Percentiles rank a stretch among this genome's conserved stretches.
These are phyloP conservation scores for Spinibarbus caldwelli DNA, from an alignment of 2,797 vertebrate genomes.

Conservation along the genomic window DNA sequence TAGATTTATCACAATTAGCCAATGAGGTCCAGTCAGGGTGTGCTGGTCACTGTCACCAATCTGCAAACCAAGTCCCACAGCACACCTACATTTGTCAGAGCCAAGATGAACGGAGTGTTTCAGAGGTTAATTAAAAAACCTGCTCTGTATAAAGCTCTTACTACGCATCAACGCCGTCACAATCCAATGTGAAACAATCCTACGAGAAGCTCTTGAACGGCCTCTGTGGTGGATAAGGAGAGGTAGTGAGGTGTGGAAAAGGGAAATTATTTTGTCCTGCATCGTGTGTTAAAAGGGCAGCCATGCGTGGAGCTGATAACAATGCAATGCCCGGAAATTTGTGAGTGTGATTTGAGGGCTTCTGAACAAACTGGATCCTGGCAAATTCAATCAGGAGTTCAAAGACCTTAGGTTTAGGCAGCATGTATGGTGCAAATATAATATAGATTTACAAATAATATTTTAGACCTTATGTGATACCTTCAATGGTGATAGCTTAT, in stretches of 20 bases:
- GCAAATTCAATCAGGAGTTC: constrained; percentile 15
- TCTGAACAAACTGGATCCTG: constrained; percentile 15
- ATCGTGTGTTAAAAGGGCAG: neutral
- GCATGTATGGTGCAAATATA: neutral
- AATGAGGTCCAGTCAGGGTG: constrained; percentile 37
- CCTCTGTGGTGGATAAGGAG: neutral
- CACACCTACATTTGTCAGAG: constrained; percentile 24
- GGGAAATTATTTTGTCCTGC: constrained; percentile 12
- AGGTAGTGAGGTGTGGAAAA: constrained; percentile 19
- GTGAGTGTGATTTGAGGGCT: too few relatives aligned
- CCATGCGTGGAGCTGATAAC: too few relatives aligned
- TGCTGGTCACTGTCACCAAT: constrained; percentile 46
- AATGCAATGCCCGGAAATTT: too few relatives aligned
- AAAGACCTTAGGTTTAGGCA: constrained; percentile 3
- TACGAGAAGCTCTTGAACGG: neutral
- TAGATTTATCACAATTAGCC: constrained; percentile 72
- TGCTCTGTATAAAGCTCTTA: constrained; percentile 2
- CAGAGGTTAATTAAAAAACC: constrained; percentile 32
- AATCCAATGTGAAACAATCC: constrained; percentile 21
- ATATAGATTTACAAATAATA: constrained; percentile 14
- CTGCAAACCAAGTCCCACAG: constrained; percentile 25
- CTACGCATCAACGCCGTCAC: neutral
- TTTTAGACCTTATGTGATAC: neutral
- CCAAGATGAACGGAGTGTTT: neutral
- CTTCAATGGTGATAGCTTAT: neutral